Evolutionary conservation across 2,888 invertebrate species (phyloP), one percentile per base, ranked within the genome.

Genomic region (Sinhomidia bicolor): DNA sequence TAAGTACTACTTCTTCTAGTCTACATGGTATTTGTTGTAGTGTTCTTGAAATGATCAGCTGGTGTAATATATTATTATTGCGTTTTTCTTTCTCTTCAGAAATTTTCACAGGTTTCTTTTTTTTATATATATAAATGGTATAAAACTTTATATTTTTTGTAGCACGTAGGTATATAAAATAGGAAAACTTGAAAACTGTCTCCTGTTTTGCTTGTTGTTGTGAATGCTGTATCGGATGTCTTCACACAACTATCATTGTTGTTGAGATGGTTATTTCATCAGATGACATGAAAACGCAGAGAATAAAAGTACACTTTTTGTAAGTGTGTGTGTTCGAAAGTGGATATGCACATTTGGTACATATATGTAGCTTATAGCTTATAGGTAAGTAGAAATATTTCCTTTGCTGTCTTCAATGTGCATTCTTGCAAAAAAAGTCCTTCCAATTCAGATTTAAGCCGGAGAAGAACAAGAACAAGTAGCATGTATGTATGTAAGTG

Each of bases 221-320:
- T 71, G 23, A 71, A 41, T 71, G n/a, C 83, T 41, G 41, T 60
- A 84, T 57, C 60, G 29, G 26, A 41, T 74, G 57, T 57, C 83
- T 29, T 74, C 71, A 36, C 83, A 65, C 65, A 81, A 79, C 57
- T 36, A 79, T 57, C 74, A 74, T 84, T 83, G 83, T 83, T 74
- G 83, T 26, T 60, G 74, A 84, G 71, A 84, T 84, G 60, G 76
- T 74, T 57, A 74, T 83, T 83, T 82, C 82, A 82, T 82, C 82
- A 82, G 54, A 74, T 83, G 44, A 44, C 71, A 51, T 71, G 68
- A 60, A 17, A 36, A 14, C 62, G 20, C 10, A 32, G n/a, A 36
- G 36, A 5, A 23, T 17, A 9, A 32, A 9, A 10, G 36, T 36
- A 60, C n/a, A n/a, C n/a, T n/a, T n/a, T n/a, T n/a, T n/a, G n/a